Evolutionary conservation across 2,113 vertebrate species (phyloP).

Genomic region (Dasyornis broadbenti): DNA sequence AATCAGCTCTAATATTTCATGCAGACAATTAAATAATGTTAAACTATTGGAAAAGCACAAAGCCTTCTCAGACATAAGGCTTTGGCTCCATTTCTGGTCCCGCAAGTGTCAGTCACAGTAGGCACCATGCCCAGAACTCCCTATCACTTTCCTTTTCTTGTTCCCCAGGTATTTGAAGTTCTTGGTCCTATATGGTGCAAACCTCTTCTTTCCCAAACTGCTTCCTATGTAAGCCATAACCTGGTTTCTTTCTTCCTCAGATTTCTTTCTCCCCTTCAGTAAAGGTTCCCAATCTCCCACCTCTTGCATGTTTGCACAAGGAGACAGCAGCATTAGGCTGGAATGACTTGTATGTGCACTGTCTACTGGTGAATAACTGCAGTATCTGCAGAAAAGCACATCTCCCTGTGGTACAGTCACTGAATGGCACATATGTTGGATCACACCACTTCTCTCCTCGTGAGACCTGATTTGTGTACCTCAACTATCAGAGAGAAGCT

Average conservation of each 20-base stretch:
- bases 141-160: background rate
- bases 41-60: background rate
- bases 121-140: background rate
- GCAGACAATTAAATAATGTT: background rate
- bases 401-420: background rate
- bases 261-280: background rate
- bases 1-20: background rate
- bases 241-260: background rate
- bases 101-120: background rate
- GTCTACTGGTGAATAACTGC: background rate
- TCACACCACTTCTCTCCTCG: background rate
- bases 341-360: background rate
- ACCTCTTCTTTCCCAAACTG: background rate
- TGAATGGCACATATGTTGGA: background rate
- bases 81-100: background rate
- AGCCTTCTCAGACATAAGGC: background rate
- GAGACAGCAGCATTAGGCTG: background rate
- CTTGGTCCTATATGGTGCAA: background rate
- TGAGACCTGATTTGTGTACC: background rate
- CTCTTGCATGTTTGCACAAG: background rate
- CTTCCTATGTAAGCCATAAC: background rate
- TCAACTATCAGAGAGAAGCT: background rate
- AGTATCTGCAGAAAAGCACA: background rate
- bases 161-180: background rate
- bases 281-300: background rate